These are phyloP conservation scores for Psittacus erithacus DNA, from an alignment of 2,113 vertebrate genomes.

Conservation along the genomic window DNA sequence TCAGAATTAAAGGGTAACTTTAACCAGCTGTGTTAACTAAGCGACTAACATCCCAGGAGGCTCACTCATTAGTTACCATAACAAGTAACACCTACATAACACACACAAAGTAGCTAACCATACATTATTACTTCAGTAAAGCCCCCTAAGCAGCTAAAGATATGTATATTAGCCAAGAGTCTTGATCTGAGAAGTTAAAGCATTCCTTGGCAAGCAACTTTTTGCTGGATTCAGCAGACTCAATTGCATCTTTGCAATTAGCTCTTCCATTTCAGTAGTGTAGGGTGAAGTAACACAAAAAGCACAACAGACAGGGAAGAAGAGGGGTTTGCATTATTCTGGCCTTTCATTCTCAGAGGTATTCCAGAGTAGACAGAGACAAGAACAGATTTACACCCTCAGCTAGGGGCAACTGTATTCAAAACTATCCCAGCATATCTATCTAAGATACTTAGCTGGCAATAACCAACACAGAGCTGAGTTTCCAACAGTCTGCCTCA, in stretches of 20 bases:
- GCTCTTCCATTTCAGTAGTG: background rate
- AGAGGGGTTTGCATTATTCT: background rate
- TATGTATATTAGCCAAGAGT: background rate
- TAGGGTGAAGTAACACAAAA: background rate
- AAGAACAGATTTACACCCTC: background rate
- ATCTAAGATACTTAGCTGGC: background rate
- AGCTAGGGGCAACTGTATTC: background rate
- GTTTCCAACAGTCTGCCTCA: background rate
- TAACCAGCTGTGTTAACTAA: background rate
- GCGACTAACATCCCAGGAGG: background rate
- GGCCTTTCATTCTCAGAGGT: background rate
- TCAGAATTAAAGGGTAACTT: background rate
- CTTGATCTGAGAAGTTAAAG: background rate
- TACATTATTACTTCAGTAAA: background rate
- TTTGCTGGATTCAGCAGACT: background rate
- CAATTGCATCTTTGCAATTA: background rate
- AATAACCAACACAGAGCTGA: background rate
- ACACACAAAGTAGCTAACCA: background rate
- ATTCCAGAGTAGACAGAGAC: background rate
- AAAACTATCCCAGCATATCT: background rate
- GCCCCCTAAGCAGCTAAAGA: background rate
- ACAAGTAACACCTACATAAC: background rate
- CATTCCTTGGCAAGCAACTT: background rate
- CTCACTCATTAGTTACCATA: background rate
- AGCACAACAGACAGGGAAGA: background rate